Conservation (phyloP, 2,888 invertebrate genomes). For the Andrena flavipes region DNA sequence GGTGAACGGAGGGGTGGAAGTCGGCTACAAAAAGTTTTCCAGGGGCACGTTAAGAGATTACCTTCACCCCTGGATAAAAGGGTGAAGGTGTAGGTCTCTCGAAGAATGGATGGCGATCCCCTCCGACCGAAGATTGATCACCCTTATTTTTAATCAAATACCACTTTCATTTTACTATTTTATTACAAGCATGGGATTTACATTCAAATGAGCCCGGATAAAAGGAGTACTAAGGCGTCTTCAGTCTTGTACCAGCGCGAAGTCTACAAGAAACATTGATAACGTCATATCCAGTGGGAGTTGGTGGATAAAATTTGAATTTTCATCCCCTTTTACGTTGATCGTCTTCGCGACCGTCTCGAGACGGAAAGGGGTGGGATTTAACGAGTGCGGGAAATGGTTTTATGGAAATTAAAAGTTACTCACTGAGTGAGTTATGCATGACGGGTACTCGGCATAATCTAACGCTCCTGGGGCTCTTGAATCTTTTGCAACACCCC, state of each 20-base stretch:
- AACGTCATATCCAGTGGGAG: slow-evolving; percentile 65
- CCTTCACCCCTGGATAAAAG: slow-evolving; percentile 59
- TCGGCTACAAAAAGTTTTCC: slow-evolving; percentile 55
- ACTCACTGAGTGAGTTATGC: slow-evolving; percentile 75
- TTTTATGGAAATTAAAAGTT: slow-evolving; percentile 82
- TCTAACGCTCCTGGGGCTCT: slow-evolving; percentile 28
- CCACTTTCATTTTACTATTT: neutral
- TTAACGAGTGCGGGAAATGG: slow-evolving; percentile 68
- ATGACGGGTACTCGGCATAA: slow-evolving; percentile 46
- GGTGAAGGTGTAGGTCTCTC: slow-evolving; percentile 56
- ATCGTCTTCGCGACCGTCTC: neutral
- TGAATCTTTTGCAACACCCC: slow-evolving; percentile 2
- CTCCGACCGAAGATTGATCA: slow-evolving; percentile 26
- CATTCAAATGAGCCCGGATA: neutral
- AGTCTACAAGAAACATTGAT: slow-evolving; percentile 69
- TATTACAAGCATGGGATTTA: neutral
- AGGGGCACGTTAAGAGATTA: slow-evolving; percentile 65
- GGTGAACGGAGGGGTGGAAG: slow-evolving; percentile 22
- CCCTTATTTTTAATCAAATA: slow-evolving; percentile 2
- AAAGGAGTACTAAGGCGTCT: slow-evolving; percentile 1
- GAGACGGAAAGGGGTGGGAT: slow-evolving; percentile 53
- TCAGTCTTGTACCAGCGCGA: neutral
- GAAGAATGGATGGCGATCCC: slow-evolving; percentile 46
- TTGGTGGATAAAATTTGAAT: slow-evolving; percentile 77
- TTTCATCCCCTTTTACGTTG: slow-evolving; percentile 55